These are phyloP conservation scores for Chauna torquata DNA, from an alignment of 2,113 vertebrate species.

Conservation along the genomic window DNA sequence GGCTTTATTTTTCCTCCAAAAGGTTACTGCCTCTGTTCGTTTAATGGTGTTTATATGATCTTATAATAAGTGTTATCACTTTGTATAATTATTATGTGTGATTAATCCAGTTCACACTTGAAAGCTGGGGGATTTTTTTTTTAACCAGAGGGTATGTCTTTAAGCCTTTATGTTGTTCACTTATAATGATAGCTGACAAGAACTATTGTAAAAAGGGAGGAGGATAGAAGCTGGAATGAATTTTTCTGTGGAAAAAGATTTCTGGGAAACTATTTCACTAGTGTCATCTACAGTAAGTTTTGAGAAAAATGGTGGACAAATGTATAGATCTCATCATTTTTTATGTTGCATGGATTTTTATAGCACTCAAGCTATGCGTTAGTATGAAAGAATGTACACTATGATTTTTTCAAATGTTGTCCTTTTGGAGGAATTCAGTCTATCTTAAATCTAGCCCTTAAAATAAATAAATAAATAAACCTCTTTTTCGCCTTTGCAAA, in stretches of 20 bases:
- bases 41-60: slow-evolving; percentile 72
- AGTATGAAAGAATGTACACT: not conserved
- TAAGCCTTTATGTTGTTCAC: slow-evolving; percentile 68
- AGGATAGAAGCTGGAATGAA: slow-evolving; percentile 27
- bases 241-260: not conserved
- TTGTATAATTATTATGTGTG: slow-evolving; percentile 74
- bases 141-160: slow-evolving; percentile 67
- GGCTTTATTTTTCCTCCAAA: slow-evolving; percentile 61
- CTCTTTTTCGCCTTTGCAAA: not conserved
- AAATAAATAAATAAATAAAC: not conserved
- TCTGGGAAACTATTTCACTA: not conserved
- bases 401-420: accelerated
- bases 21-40: slow-evolving; percentile 70
- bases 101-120: slow-evolving; percentile 70
- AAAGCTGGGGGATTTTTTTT: slow-evolving; percentile 60
- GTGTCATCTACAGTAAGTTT: not conserved
- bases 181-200: slow-evolving; percentile 68
- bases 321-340: not conserved
- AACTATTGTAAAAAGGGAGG: slow-evolving; percentile 15
- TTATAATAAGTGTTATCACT: slow-evolving; percentile 72
- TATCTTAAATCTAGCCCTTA: not conserved
- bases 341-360: not conserved
- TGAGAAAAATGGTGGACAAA: not conserved
- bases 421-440: not conserved
- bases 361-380: not conserved